These are phyloP conservation scores for Papilio dardanus DNA, from an alignment of 1,140 invertebrate species.

Conservation along the genomic window DNA sequence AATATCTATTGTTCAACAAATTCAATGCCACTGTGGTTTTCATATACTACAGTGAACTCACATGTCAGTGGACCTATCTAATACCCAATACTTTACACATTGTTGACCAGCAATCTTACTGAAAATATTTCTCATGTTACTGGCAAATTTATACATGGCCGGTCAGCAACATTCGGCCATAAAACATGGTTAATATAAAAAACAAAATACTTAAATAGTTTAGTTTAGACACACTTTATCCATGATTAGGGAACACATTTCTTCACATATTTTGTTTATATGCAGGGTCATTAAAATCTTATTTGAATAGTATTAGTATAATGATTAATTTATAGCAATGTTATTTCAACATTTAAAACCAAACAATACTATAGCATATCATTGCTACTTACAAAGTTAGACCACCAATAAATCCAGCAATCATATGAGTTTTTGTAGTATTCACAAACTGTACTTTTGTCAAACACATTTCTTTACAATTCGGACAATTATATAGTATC, in stretches of 20 bases:
- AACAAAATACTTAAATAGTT: too few species aligned
- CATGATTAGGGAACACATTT: too few species aligned
- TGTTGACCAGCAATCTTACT: too few species aligned
- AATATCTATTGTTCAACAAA: too few species aligned
- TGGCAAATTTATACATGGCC: too few species aligned
- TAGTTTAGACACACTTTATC: too few species aligned
- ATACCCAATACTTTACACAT: neutral
- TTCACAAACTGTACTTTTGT: slow-evolving; percentile 11
- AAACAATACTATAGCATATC: neutral
- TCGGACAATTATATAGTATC: neutral
- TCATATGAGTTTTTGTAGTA: slow-evolving; percentile 8
- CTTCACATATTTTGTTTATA: too few species aligned
- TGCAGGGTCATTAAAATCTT: too few species aligned
- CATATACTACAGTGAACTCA: neutral
- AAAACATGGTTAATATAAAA: neutral
- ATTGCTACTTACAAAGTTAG: slow-evolving; percentile 15
- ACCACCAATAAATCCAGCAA: slow-evolving; percentile 12
- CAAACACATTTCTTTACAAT: neutral
- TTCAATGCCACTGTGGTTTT: slow-evolving; percentile 41
- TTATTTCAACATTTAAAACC: too few species aligned
- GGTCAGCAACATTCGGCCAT: too few species aligned
- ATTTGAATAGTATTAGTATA: too few species aligned
- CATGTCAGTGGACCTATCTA: neutral
- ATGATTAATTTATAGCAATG: neutral
- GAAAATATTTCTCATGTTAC: too few species aligned